Base-by-base conservation (phyloP, 2,113 vertebrate species). In the Lates calcarifer region DNA sequence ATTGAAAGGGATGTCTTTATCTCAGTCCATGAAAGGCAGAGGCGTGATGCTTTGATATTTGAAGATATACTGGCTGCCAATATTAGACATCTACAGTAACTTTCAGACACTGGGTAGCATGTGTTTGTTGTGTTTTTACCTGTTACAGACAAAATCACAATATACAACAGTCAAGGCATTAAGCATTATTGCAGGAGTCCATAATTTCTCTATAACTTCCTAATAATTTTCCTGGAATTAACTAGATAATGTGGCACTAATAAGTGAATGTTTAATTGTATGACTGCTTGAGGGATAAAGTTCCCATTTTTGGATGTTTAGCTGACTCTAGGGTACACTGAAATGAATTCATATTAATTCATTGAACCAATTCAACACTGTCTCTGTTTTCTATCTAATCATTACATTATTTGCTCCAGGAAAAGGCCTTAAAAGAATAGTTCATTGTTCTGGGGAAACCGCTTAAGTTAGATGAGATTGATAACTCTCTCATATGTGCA, bases 1-100 rank as follows among this genome's bases (percentile, higher is more conserved):
- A 63, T 45, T 51, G 37, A 84, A 75, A 69, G 65, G 88, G 66
- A 91, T 61, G 74, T 83, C 70, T 89, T 90, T 90, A 87, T 90
- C 87, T 79, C 55, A 41, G 70, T 31, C 61, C 13, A 58, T 86
- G 79, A 82, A 83, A 76, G 68, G 74, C 78, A 82, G 72, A 88
- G 51, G 62, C 17, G 28, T 35, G 70, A 83, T 53, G 77, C 78
- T 80, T 76, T 79, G 81, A 80, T 77, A 28, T 83, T 22, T 81
- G 41, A 15, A 75, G 79, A 86, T 77, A 76, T 31, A 29, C 20
- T 55, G 49, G 28, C 61, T 70, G 37, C 51, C 63, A 78, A 31
- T 89, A 83, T 87, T 67, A 74, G 18, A 75, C 63, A 53, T 70
- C 68, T 31, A 60, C 43, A 45, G 39, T 13, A 72, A 74, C 71